phyloP scores from a whole-genome alignment of 2,797 vertebrate genomes.

The Melopsittacus undulatus region DNA sequence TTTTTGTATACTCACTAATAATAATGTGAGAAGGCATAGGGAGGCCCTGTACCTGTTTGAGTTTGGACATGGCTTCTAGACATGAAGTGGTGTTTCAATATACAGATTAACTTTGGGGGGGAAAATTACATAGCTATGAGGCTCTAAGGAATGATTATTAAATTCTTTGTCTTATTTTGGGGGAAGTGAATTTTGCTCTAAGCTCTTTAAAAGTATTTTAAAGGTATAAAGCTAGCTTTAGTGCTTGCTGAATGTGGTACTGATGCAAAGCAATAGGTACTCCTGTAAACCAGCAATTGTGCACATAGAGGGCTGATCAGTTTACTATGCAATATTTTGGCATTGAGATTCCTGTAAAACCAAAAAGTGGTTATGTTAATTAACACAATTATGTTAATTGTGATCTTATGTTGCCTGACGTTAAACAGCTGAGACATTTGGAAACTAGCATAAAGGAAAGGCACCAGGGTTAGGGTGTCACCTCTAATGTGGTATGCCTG shows the following conservation, averaged over 20 bases:
- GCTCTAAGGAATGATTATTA: background rate
- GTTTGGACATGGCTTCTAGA: background rate
- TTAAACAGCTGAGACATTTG: background rate
- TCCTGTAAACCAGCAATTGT: background rate
- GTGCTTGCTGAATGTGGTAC: background rate
- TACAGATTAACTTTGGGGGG: fast-evolving
- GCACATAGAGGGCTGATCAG: background rate
- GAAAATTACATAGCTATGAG: background rate
- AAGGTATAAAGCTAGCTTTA: background rate
- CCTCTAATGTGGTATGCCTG: background rate
- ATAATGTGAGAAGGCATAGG: background rate
- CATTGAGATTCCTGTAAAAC: background rate
- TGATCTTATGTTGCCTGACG: background rate
- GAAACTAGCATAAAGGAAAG: background rate
- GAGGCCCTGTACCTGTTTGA: background rate
- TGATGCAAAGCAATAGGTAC: background rate
- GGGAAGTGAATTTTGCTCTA: background rate
- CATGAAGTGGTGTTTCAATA: background rate
- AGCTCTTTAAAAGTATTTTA: background rate
- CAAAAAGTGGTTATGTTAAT: background rate
- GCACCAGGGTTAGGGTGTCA: background rate
- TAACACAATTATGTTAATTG: background rate
- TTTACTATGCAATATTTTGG: background rate
- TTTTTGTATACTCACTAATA: background rate
- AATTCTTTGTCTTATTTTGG: background rate